Base-by-base conservation (phyloP, 2,113 vertebrate genomes). In the Corythoichthys intestinalis region DNA sequence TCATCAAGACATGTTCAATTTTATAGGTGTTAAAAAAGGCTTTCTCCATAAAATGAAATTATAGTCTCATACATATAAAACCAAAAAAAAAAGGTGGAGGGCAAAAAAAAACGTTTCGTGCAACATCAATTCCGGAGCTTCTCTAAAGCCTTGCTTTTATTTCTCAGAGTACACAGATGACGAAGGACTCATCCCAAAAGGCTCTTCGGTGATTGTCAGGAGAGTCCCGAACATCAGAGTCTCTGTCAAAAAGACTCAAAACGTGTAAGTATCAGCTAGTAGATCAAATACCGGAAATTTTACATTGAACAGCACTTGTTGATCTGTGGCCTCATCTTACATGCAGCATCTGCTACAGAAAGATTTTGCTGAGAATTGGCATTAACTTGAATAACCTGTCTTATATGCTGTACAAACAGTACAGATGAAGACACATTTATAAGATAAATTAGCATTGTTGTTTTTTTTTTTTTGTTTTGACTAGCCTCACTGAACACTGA, bases 181-280 rank as follows among this genome's bases (percentile, higher is more conserved):
- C 20, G 93, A 82, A 38, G 93, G 93, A 44, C 88, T 93, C 67
- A 96, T 99, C 80, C 91, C 94, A n/a, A 99, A 96, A 93, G 97
- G 98, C 76, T 97, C 96, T 3, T 98, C 97, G 0, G 96, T 99
- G 69, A 98, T 99, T 79, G 93, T 98, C 74, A 92, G 95, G 87
- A 94, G 97, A 79, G 96, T 98, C 80, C 97, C 97, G n/a, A 92
- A 94, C 79, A 93, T 92, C 72, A 95, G 94, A 82, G 94, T 91
- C 69, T 90, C 94, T 44, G 94, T 90, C 87, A 95, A 90, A 92
- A 99, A 98, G 92, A 95, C 92, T 65, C 94, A 91, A n/a, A 91
- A 94, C 75, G 94, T 91, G 97, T 98, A 83, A 95, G 96, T 57
- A 20, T 56, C 28, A 41, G 35, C n/a, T 35, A 6, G 11, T 28